Base-by-base conservation (phyloP, 2,888 invertebrate species). In the Phrixothrix hirtus region DNA sequence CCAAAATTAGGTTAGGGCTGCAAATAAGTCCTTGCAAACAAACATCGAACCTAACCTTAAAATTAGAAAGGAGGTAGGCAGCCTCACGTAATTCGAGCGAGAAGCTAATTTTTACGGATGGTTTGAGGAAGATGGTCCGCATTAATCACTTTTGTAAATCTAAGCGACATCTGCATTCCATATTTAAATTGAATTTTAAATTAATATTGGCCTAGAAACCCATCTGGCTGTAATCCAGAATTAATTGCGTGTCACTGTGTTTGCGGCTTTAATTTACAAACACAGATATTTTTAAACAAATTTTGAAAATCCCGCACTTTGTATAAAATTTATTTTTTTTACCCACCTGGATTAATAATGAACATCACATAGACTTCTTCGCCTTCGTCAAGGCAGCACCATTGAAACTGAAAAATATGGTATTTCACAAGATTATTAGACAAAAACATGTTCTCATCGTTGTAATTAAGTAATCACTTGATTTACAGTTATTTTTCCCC, bases 161-260 rank as follows among this genome's bases (percentile, higher is more conserved):
- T n/a, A n/a, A n/a, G n/a, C n/a, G n/a, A n/a, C 25, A 36, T 36
- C 36, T 36, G 36, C 21, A 36, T 36, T 10, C 17, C 10, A 36
- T 16, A 17, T 14, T 3, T 15, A 29, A 13, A 16, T 7, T 17
- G 12, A 26, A 41, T 35, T 34, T 37, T 26, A 36, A 47, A 46
- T 36, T 36, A 43, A 48, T 53, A 48, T 41, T 55, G 56, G 34
- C 58, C 60, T 47, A 57, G 31, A 56, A 58, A 60, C 51, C 60
- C 49, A 58, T 34, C 56, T 60, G 56, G 56, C 58, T 25, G 1
- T 21, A 26, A 13, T 35, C 51, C 51, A 45, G n/a, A n/a, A n/a
- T n/a, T n/a, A n/a, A n/a, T n/a, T n/a, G n/a, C n/a, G n/a, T n/a
- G n/a, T n/a, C n/a, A n/a, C n/a, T n/a, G n/a, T n/a, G n/a, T n/a